Percentiles rank a stretch among this genome's conserved stretches.
These are phyloP conservation scores for Drosophila takahashii DNA, from an alignment of 1,140 invertebrate genomes.

Conservation along the genomic window DNA sequence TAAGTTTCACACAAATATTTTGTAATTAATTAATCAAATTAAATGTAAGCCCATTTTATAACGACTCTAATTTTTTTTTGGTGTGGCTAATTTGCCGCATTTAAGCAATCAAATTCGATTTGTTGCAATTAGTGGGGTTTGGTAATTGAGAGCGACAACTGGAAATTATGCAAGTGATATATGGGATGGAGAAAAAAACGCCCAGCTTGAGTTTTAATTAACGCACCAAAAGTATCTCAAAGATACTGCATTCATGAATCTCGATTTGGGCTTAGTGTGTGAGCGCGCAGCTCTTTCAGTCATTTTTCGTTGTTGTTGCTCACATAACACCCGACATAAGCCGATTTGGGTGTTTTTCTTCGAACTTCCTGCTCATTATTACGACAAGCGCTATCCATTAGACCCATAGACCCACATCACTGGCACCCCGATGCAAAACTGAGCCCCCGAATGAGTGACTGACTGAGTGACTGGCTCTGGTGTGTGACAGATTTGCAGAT, in stretches of 20 bases:
- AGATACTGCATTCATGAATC: constrained; percentile 45
- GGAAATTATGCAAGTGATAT: constrained; percentile 67
- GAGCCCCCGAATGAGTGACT: constrained; percentile 13
- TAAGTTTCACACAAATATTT: too few species aligned
- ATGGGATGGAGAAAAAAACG: constrained; percentile 18
- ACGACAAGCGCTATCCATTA: constrained; percentile 40
- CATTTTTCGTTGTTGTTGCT: constrained; percentile 12
- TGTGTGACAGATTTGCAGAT: constrained; percentile 10
- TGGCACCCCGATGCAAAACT: constrained; percentile 18
- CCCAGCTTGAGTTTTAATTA: constrained; percentile 51
- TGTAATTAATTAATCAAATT: constrained; percentile 62
- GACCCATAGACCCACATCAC: constrained; percentile 45
- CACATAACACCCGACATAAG: constrained; percentile 72
- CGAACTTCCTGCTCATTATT: constrained; percentile 76
- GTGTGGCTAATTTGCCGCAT: constrained; percentile 41
- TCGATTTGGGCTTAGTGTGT: constrained; percentile 44
- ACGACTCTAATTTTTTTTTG: constrained; percentile 10
- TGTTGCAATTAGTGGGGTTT: constrained; percentile 70
- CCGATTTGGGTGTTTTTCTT: constrained; percentile 63
- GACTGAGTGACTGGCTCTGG: constrained; percentile 1
- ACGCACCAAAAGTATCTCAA: constrained; percentile 40
- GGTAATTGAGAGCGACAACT: constrained; percentile 62
- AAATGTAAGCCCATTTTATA: constrained; percentile 22
- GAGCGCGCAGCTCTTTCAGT: constrained; percentile 26
- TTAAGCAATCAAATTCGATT: constrained; percentile 57